Evolutionary conservation across 2,113 vertebrate species (phyloP).

Genomic region (Melanostigma gelatinosum): DNA sequence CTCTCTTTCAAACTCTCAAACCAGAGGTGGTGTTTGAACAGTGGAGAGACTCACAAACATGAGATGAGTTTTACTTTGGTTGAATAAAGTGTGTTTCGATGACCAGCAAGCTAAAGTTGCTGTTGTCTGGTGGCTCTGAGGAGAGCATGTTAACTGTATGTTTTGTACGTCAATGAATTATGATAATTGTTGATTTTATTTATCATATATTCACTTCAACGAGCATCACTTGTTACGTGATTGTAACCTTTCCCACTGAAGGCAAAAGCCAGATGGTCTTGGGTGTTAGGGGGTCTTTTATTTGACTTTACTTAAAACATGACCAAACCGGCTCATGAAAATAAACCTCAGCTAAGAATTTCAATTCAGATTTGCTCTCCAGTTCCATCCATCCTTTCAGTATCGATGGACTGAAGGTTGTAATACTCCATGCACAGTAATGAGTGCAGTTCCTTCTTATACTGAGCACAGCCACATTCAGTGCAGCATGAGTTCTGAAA

Average conservation of each 20-base stretch:
- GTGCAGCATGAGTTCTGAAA: slow-evolving; percentile 4
- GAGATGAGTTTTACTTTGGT: background rate
- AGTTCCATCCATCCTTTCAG: background rate
- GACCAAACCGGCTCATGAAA: background rate
- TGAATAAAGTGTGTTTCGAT: background rate
- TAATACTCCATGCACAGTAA: background rate
- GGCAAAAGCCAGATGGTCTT: background rate
- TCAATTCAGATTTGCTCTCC: background rate
- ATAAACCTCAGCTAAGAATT: background rate
- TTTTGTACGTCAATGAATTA: background rate
- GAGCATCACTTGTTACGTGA: background rate
- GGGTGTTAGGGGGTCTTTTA: background rate
- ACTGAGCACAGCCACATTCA: background rate
- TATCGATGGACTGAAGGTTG: background rate
- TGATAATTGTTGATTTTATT: background rate
- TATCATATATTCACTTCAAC: background rate
- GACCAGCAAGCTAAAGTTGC: background rate
- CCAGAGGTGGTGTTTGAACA: background rate
- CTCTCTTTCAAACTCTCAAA: background rate
- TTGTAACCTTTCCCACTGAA: background rate
- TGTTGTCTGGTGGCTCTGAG: background rate
- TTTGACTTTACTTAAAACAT: background rate
- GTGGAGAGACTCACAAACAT: background rate
- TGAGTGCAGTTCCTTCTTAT: background rate
- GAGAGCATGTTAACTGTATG: background rate